phyloP scores from a whole-genome alignment of 2,113 vertebrate genomes.

The Lagenorhynchus albirostris region DNA sequence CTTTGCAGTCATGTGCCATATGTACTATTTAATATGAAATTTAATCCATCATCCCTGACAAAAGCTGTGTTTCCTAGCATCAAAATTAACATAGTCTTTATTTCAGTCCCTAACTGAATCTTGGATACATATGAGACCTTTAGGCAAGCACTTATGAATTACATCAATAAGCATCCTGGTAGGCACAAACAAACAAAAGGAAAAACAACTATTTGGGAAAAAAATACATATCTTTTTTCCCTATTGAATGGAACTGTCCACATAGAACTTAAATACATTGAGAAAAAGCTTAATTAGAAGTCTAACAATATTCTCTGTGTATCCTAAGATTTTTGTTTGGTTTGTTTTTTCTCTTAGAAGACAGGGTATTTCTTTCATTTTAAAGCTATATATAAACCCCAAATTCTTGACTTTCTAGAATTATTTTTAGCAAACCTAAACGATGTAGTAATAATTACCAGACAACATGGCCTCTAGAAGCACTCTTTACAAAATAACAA shows the following conservation, averaged over 20 bases:
- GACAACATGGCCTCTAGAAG: neutral
- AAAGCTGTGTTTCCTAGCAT: neutral
- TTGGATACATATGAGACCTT: neutral
- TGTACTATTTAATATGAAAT: neutral
- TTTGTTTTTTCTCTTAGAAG: neutral
- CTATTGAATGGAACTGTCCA: neutral
- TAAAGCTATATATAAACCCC: neutral
- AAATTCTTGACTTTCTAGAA: neutral
- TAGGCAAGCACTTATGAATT: neutral
- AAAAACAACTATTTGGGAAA: neutral
- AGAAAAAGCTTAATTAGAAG: neutral
- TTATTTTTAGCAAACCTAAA: neutral
- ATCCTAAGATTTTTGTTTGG: neutral
- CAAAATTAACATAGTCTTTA: neutral
- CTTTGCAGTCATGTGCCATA: neutral
- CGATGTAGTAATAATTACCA: neutral
- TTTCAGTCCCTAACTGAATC: neutral
- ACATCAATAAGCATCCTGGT: neutral
- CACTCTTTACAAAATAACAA: neutral
- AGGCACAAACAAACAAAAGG: neutral
- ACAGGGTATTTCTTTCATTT: neutral
- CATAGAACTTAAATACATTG: neutral
- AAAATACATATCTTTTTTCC: neutral
- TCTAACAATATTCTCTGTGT: neutral
- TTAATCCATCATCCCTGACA: neutral